These are phyloP conservation scores for Solen grandis DNA, from an alignment of 1,140 invertebrate species.

Conservation along the genomic window DNA sequence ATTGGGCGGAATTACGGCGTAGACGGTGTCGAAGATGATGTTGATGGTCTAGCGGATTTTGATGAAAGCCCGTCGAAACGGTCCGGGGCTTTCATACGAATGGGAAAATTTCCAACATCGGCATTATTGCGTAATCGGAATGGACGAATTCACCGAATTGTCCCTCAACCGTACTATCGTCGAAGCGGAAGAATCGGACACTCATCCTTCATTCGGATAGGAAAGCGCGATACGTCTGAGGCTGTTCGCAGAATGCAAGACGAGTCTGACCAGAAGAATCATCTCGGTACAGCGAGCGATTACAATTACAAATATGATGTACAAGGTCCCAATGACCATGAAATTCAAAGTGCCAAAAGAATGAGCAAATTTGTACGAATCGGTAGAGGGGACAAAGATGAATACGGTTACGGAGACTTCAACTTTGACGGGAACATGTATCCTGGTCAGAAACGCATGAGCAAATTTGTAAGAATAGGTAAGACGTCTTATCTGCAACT, in stretches of 20 bases:
- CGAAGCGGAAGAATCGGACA: conserved; percentile 48
- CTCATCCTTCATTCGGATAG: conserved; percentile 49
- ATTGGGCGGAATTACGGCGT: conserved; percentile 8
- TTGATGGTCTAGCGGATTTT: background rate
- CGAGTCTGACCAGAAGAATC: background rate
- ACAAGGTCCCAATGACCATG: background rate
- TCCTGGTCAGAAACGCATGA: conserved; percentile 29
- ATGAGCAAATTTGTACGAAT: conserved; percentile 14
- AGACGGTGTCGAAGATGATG: background rate
- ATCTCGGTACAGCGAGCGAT: too few relatives aligned
- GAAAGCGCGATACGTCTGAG: conserved; percentile 46
- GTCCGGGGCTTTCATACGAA: conserved; percentile 35
- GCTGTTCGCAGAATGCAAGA: conserved; percentile 9
- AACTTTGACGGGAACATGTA: background rate
- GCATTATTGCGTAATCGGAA: conserved; percentile 9
- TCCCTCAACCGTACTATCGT: conserved; percentile 17
- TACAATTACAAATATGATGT: background rate
- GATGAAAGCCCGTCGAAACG: conserved; percentile 9
- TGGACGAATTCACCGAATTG: background rate
- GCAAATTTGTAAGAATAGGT: conserved; percentile 35
- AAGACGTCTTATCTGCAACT: background rate
- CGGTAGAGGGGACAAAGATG: conserved; percentile 27
- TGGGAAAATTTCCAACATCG: conserved; percentile 46
- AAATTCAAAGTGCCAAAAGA: conserved; percentile 1
- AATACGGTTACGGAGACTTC: background rate